A percentile compares a stretch with the other conserved stretches of the same genome.
Conservation (phyloP, 2,797 vertebrate genomes). For the Salarias fasciatus region DNA sequence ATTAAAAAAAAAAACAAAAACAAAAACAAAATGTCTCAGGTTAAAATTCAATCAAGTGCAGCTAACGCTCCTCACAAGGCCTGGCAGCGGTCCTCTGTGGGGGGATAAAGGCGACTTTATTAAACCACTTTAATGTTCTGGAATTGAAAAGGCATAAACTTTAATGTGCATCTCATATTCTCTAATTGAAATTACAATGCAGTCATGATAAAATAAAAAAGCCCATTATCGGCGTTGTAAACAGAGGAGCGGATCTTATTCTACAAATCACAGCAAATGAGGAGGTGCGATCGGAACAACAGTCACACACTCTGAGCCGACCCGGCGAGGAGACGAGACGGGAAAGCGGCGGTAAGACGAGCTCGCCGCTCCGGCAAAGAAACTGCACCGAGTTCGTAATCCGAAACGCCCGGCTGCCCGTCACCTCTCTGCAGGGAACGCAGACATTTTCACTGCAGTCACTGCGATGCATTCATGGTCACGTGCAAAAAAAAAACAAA, state of each 20-base stretch:
- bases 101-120: slow-evolving; percentile 17
- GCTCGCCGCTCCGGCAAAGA: slow-evolving; percentile 18
- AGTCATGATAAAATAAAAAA: slow-evolving; percentile 19
- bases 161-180: slow-evolving; percentile 23
- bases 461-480: background rate
- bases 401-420: slow-evolving; percentile 45
- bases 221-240: slow-evolving; percentile 2
- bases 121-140: slow-evolving; percentile 13
- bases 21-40: background rate
- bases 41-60: slow-evolving; percentile 13
- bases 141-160: slow-evolving; percentile 35
- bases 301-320: slow-evolving; percentile 6
- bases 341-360: slow-evolving; percentile 23
- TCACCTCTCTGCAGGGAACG: slow-evolving; percentile 33
- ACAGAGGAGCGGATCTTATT: background rate
- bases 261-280: slow-evolving; percentile 11
- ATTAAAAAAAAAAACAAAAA: slow-evolving; percentile 18
- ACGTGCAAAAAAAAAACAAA: too few species aligned
- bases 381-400: slow-evolving; percentile 32
- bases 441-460: slow-evolving; percentile 31
- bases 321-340: slow-evolving; percentile 3
- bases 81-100: slow-evolving; percentile 16
- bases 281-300: slow-evolving; percentile 20
- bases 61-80: slow-evolving; percentile 15
- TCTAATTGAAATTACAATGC: slow-evolving; percentile 19